Evolutionary conservation across 2,113 vertebrate species (phyloP), one percentile per base, ranked within the genome.

Genomic region (Toxostoma redivivum): DNA sequence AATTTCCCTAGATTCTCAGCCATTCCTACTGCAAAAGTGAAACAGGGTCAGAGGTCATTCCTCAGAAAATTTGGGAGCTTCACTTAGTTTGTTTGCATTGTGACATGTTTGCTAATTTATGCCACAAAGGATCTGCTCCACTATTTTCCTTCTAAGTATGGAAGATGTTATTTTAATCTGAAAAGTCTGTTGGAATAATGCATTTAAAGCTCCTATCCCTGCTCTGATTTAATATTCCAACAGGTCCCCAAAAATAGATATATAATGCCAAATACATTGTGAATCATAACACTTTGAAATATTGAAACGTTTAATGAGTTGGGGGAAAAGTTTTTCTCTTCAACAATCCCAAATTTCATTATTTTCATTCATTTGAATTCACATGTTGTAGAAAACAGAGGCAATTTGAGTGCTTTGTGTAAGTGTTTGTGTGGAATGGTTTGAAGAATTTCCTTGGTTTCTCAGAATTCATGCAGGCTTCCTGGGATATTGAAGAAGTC

Each of bases 381-480:
- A 27, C 16, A 37, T 42, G 35, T 54, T 58, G n/a, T 15, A 65
- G 5, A 20, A 77, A 88, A 33, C 8, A 70, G 64, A 54, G 48
- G 31, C 64, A 66, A 44, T 25, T 2, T 38, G 37, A 60, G 37
- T 51, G 10, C 4, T 72, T 62, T 84, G 40, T 91, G n/a, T 13
- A 10, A 78, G 0, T 56, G 9, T 56, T 78, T 69, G 40, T 72
- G 21, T 79, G 24, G 66, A 71, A 85, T 66, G 42, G 22, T 81
- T 67, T 69, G 28, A 62, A 47, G 45, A 67, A n/a, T 47, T 61
- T 38, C 80, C 42, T 37, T 95, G 30, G 16, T 47, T 67, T 83
- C 69, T 40, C 90, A 98, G 98, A 97, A 24, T 93, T 96, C 90
- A 98, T 98, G 98, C 73, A 98, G 81, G 92, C 42, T 57, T 98